Evolutionary conservation across 2,797 vertebrate genomes (phyloP), one percentile per base, ranked within the genome.

Genomic region (Acanthopagrus latus): DNA sequence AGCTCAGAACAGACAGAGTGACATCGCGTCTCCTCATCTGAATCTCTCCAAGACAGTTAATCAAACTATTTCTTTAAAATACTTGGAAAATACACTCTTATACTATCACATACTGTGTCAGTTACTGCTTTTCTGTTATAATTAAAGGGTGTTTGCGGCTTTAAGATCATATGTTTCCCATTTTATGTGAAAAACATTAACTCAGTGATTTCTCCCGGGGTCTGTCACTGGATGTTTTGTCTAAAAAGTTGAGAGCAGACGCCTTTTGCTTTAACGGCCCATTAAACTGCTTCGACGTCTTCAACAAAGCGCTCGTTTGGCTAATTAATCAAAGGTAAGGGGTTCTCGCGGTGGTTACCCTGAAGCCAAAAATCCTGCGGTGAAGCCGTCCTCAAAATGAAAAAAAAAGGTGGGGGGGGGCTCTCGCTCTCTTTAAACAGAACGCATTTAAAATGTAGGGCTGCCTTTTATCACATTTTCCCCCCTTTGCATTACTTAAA

Each of bases 401-500:
- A 29, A 48, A 27, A 56, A 58, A 46, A 33, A 7, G 29, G 48
- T 5, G 25, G 11, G 44, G 27, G 25, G 14, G 48, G 21, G 13
- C 13, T 71, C 10, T 54, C 8, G 51, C n/a, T 21, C 3, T 59
- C 57, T 74, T 71, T 71, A 86, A 75, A 78, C 66, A 78, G 78
- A 74, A 55, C 16, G 46, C 1, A 41, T 54, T 60, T 55, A 21
- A 71, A 74, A 74, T 66, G 51, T 64, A 56, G 65, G 46, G 10
- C 82, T 56, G 68, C 25, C 27, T 73, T 71, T 80, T 76, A 50
- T 66, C 69, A 64, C 62, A 62, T 76, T 78, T 10, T 0, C 82
- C 86, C 85, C 85, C 81, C 63, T 74, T 55, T n/a, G 66, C 74
- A 55, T 88, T 78, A 88, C 88, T 89, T 82, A 80, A 77, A 84